Percentiles rank a stretch among this genome's conserved stretches.
These are phyloP conservation scores for Drosophila prolongata DNA, from an alignment of 2,888 invertebrate genomes.

Conservation along the genomic window DNA sequence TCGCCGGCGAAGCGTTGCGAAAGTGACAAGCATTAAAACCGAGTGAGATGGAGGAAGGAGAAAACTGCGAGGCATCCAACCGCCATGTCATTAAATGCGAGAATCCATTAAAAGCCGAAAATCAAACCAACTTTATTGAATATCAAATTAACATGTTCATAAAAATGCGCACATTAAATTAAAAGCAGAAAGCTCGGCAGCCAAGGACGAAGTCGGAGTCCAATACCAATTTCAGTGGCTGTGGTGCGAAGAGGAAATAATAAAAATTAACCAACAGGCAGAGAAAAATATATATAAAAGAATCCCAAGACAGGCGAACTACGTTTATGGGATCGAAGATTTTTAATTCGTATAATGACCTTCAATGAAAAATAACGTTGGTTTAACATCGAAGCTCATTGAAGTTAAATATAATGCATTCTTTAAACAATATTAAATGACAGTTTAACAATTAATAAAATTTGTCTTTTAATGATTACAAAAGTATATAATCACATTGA, in stretches of 20 bases:
- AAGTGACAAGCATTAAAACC: conserved; percentile 56
- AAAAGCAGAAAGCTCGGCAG: conserved; percentile 46
- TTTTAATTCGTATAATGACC: background rate
- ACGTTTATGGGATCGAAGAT: conserved; percentile 52
- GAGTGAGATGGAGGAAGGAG: conserved; percentile 8
- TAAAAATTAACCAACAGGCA: conserved; percentile 64
- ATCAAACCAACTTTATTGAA: conserved; percentile 80
- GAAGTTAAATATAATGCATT: background rate
- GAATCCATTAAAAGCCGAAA: conserved; percentile 80
- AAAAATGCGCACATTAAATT: conserved; percentile 78
- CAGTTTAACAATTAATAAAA: too few relatives aligned
- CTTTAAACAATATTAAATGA: background rate
- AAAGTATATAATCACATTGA: background rate
- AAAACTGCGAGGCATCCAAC: conserved; percentile 29
- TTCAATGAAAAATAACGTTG: background rate
- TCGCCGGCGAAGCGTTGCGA: conserved; percentile 57
- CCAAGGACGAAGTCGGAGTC: conserved; percentile 28
- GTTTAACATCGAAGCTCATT: background rate
- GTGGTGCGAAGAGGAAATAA: conserved; percentile 62
- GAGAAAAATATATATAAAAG: conserved; percentile 25
- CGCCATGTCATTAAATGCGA: conserved; percentile 69
- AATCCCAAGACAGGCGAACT: conserved; percentile 6
- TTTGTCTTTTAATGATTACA: too few relatives aligned
- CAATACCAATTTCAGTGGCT: conserved; percentile 60
- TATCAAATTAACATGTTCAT: conserved; percentile 81